Evolutionary conservation across 2,797 vertebrate genomes (phyloP).

Genomic region (Rhyacichthys aspro): DNA sequence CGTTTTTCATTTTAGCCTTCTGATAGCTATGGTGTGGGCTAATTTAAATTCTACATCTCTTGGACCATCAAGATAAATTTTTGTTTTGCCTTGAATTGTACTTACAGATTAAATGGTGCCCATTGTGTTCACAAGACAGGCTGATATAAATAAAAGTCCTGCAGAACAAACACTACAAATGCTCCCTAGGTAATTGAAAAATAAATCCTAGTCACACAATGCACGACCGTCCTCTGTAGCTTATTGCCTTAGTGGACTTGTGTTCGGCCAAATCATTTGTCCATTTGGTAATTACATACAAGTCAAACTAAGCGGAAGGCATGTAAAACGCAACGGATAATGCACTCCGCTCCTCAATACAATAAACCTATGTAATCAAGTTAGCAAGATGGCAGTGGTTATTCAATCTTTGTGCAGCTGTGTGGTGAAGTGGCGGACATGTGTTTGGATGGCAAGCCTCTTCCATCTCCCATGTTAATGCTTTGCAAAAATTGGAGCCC

Average conservation of each 20-base stretch:
- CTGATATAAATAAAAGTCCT: slow-evolving; percentile 41
- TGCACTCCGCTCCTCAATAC: slow-evolving; percentile 45
- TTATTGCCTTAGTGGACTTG: slow-evolving; percentile 32
- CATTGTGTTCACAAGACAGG: slow-evolving; percentile 24
- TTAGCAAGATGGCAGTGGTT: slow-evolving; percentile 48
- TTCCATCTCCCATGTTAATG: slow-evolving; percentile 30
- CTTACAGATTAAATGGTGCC: slow-evolving; percentile 26
- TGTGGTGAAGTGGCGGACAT: slow-evolving; percentile 31
- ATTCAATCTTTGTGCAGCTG: slow-evolving; percentile 38
- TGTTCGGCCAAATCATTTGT: slow-evolving; percentile 56
- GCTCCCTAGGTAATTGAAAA: slow-evolving; percentile 45
- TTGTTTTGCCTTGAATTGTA: slow-evolving; percentile 4
- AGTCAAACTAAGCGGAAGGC: slow-evolving; percentile 46
- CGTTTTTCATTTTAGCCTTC: too few species aligned
- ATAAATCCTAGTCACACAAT: slow-evolving; percentile 43
- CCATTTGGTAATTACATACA: slow-evolving; percentile 53
- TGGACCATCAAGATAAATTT: slow-evolving; percentile 27
- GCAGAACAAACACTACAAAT: slow-evolving; percentile 35
- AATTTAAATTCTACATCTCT: background rate
- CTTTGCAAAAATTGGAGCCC: slow-evolving; percentile 28
- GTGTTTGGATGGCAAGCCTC: slow-evolving; percentile 34
- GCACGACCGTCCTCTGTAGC: slow-evolving; percentile 25
- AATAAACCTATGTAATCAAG: slow-evolving; percentile 56
- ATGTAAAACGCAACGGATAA: slow-evolving; percentile 39
- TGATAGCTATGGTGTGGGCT: background rate